Evolutionary conservation across 2,113 vertebrate genomes (phyloP).

Genomic region (Mungos mungo): DNA sequence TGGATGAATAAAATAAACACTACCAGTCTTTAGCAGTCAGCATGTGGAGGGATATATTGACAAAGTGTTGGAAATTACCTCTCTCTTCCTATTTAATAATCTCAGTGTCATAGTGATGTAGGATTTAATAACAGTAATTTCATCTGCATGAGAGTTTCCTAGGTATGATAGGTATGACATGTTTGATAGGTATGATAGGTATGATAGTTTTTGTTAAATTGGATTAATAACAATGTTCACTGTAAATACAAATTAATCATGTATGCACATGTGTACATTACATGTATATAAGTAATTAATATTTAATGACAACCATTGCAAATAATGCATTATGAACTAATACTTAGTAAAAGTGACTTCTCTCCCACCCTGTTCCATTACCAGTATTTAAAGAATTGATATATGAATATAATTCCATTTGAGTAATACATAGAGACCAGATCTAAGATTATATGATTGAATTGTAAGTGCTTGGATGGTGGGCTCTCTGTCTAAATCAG

Average conservation of each 20-base stretch:
- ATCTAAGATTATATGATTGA: background rate
- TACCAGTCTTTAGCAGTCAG: background rate
- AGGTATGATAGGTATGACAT: no score
- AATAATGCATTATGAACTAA: background rate
- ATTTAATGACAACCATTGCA: background rate
- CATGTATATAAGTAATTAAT: background rate
- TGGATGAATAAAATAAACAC: background rate
- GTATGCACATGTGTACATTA: background rate
- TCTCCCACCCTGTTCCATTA: background rate
- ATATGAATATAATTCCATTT: background rate
- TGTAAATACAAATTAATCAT: background rate
- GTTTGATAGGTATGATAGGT: no score
- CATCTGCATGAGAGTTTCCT: background rate
- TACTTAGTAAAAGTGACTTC: background rate
- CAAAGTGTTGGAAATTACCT: background rate
- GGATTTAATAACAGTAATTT: background rate
- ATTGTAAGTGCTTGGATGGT: background rate
- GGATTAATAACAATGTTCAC: background rate
- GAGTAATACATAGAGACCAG: background rate
- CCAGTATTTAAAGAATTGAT: background rate
- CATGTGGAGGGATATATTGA: background rate
- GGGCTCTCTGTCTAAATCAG: background rate
- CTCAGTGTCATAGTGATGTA: background rate
- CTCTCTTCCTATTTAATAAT: background rate
- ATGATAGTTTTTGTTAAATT: background rate